phyloP scores from a whole-genome alignment of 2,113 vertebrate genomes.

The Brevimyrus niger region DNA sequence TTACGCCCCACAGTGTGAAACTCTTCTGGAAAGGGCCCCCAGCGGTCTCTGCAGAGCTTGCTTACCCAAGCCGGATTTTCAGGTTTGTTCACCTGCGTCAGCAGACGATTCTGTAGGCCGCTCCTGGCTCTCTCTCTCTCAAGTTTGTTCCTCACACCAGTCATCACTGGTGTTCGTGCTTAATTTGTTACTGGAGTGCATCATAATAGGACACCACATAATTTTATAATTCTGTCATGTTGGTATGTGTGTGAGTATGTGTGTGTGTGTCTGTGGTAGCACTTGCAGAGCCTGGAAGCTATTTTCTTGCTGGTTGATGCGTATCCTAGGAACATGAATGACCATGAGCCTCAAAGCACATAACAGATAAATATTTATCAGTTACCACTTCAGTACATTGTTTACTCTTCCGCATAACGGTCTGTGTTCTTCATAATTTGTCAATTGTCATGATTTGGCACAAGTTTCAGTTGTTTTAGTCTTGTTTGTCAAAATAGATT shows the following conservation, averaged over 20 bases:
- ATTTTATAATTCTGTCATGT: background rate
- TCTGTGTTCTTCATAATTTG: background rate
- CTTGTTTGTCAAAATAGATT: too few species aligned
- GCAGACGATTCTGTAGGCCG: background rate
- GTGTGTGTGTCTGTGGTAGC: background rate
- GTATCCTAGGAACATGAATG: background rate
- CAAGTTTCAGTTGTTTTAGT: too few species aligned
- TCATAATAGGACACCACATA: background rate
- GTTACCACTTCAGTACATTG: background rate
- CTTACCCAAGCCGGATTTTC: background rate
- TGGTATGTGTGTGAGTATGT: background rate
- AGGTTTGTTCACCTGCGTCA: background rate
- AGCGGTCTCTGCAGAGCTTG: background rate
- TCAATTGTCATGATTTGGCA: too few species aligned
- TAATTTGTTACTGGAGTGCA: background rate
- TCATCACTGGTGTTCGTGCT: background rate
- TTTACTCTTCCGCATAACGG: background rate
- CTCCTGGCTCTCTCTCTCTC: background rate
- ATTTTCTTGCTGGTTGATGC: background rate
- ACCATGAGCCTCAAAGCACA: background rate
- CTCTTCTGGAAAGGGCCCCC: background rate
- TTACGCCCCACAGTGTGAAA: background rate
- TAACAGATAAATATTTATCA: background rate
- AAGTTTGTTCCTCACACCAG: background rate
- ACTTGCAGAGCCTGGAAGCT: background rate